Conservation (phyloP, 2,888 invertebrate genomes). For the Apoda limacodes region DNA sequence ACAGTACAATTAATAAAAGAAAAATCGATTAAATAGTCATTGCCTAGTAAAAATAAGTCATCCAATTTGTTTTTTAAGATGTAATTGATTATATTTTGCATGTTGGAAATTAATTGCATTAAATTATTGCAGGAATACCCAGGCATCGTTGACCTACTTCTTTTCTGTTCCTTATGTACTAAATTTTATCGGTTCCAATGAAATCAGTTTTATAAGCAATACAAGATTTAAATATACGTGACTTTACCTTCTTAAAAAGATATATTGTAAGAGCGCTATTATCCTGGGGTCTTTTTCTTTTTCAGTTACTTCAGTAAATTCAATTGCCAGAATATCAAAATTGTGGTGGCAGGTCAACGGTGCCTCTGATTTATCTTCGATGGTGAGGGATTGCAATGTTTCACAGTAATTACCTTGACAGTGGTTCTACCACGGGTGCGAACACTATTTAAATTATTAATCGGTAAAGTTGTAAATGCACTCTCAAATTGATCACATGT, state of each 20-base stretch:
- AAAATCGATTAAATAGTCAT: neutral
- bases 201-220: neutral
- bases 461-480: constrained; percentile 9
- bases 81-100: neutral
- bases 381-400: neutral
- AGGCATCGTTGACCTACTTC: constrained; percentile 3
- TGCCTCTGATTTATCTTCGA: neutral
- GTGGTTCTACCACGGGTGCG: constrained; percentile 14
- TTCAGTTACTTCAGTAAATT: neutral
- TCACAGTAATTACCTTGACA: constrained; percentile 11
- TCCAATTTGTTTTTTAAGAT: neutral
- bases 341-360: neutral
- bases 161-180: neutral
- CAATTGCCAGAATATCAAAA: neutral
- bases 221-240: neutral
- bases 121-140: neutral
- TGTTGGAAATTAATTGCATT: neutral
- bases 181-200: neutral
- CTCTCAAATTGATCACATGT: constrained; percentile 10
- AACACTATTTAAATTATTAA: constrained; percentile 16
- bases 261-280: neutral
- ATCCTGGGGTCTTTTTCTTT: neutral
- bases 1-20: neutral
- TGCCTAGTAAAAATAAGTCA: neutral
- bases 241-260: constrained; percentile 1